Conservation (phyloP, 2,113 vertebrate species). For the Oryzias celebensis region DNA sequence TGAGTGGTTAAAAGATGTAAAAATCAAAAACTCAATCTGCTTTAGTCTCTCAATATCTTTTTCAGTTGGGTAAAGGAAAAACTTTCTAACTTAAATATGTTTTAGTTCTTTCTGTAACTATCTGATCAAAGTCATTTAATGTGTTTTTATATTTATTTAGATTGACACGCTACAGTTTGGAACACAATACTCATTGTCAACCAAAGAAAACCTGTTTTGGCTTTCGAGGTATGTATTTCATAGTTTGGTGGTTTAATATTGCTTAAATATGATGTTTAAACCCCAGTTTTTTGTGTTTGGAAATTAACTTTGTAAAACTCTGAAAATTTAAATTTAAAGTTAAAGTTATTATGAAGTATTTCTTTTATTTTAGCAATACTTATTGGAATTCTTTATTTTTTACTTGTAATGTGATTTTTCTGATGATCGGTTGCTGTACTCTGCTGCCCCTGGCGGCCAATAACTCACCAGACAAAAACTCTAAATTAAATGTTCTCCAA, state of each 20-base stretch:
- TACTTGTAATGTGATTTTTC: neutral
- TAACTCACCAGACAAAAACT: neutral
- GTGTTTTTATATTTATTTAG: neutral
- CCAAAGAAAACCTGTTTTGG: no score
- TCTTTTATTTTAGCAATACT: no score
- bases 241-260: no score
- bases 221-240: no score
- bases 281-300: no score
- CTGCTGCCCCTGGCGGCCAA: constrained; percentile 24
- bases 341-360: no score
- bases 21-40: no score
- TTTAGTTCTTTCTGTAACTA: neutral
- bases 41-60: no score
- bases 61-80: neutral
- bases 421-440: neutral
- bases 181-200: neutral
- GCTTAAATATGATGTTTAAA: no score
- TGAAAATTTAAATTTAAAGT: no score
- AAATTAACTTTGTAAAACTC: no score
- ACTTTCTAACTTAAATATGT: neutral
- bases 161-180: neutral
- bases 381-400: neutral
- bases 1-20: no score
- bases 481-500: neutral
- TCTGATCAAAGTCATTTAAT: neutral